These are phyloP conservation scores for Scaptomyza pallida DNA, from an alignment of 1,140 invertebrate genomes.

Conservation along the genomic window DNA sequence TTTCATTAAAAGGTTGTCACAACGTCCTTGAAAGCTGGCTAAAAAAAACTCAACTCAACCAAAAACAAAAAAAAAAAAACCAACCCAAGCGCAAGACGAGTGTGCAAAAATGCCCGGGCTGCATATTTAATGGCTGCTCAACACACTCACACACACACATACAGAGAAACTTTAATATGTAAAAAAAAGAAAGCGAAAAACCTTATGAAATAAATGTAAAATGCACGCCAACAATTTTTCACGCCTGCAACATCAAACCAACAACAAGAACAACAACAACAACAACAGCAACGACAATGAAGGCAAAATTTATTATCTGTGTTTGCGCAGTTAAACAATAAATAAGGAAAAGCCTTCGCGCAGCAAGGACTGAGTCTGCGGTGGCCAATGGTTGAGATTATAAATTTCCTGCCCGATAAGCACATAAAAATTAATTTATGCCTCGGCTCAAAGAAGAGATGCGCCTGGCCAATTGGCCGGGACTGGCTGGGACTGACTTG, in stretches of 20 bases:
- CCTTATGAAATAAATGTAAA: conserved; percentile 39
- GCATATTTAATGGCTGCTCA: conserved; percentile 43
- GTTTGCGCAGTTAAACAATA: conserved; percentile 54
- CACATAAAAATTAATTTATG: conserved; percentile 48
- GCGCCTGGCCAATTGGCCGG: conserved; percentile 15
- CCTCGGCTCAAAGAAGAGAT: conserved; percentile 14
- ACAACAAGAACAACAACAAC: conserved; percentile 5
- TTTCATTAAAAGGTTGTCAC: conserved; percentile 54
- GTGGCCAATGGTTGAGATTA: conserved; percentile 38
- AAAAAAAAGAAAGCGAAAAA: conserved; percentile 14
- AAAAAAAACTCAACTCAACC: no score
- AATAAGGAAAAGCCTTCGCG: conserved; percentile 31
- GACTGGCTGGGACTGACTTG: conserved; percentile 14
- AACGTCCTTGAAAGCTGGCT: conserved; percentile 52
- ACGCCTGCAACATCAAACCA: conserved; percentile 44
- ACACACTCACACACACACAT: neutral
- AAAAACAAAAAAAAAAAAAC: conserved; percentile 21
- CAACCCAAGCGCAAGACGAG: conserved; percentile 1
- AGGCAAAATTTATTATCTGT: conserved; percentile 52
- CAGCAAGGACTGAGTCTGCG: neutral
- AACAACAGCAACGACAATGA: conserved; percentile 16
- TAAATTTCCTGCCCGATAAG: conserved; percentile 40
- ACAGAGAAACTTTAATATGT: no score
- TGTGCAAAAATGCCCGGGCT: conserved; percentile 30
- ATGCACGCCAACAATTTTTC: conserved; percentile 55